These are phyloP conservation scores for Pteronotus mesoamericanus DNA, from an alignment of 2,797 vertebrate genomes.

Conservation along the genomic window DNA sequence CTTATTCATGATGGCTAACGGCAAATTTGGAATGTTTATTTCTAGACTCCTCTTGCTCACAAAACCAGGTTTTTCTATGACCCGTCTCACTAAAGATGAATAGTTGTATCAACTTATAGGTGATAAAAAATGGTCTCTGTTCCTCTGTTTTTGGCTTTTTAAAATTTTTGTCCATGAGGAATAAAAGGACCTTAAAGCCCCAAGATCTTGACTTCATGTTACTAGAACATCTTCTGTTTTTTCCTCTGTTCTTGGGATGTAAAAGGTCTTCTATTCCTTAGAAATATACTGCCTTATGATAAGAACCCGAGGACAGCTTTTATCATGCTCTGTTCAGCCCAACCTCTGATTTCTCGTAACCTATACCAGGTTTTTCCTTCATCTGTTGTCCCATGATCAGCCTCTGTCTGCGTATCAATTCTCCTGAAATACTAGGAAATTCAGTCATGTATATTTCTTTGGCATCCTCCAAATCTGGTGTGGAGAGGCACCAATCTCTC, in stretches of 20 bases:
- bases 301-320: neutral
- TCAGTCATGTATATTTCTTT: neutral
- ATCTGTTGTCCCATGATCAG: neutral
- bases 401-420: neutral
- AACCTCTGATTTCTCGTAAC: neutral
- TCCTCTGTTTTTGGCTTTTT: conserved; percentile 29
- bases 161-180: conserved; percentile 13
- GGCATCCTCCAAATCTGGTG: neutral
- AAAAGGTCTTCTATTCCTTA: neutral
- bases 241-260: neutral
- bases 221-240: neutral
- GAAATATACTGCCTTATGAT: neutral
- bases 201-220: neutral
- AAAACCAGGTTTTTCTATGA: conserved; percentile 57
- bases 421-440: neutral
- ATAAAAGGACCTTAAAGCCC: neutral
- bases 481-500: neutral
- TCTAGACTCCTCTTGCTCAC: conserved; percentile 28
- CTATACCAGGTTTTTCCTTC: neutral
- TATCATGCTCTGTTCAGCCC: neutral
- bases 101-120: conserved; percentile 27
- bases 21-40: conserved; percentile 37
- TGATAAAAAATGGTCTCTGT: neutral
- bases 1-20: conserved; percentile 57
- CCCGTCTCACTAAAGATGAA: conserved; percentile 49